Evolutionary conservation across 2,888 invertebrate species (phyloP), one percentile per base, ranked within the genome.

Genomic region (Osmoderma eremita): DNA sequence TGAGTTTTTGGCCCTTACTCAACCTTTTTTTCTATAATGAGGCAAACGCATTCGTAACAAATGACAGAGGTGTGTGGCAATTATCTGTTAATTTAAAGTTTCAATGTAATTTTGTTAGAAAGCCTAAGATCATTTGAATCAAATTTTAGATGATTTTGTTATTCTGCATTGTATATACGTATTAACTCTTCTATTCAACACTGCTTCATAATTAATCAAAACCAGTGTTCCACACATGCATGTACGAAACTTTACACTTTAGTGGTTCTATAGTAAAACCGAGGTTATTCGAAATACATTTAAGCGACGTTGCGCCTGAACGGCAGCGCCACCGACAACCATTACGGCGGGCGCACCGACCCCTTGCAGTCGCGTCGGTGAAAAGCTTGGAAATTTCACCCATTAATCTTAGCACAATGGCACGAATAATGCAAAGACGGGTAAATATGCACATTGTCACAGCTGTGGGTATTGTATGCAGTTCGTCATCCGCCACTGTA

Each of bases 391-490:
- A 45, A 61, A 61, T 61, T 61, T 67, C 65, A 56, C 65, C 69
- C 70, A 70, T 70, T 70, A 70, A 70, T 70, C 70, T 70, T 67
- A 17, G 38, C 51, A 68, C 64, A 69, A 70, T 70, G 63, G 58
- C 58, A 48, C 63, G 65, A 45, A 67, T 64, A 68, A 68, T 67
- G 67, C 69, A 51, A 61, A 65, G 62, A 51, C 67, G 54, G 63
- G 67, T 67, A 70, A 70, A 70, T 70, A 70, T 70, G 67, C 67
- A 69, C 67, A 70, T 70, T 70, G 70, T 68, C 68, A 61, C 63
- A 39, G 65, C 30, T 62, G 61, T 54, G 49, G 67, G 67, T 58
- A 70, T 70, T 70, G 68, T 69, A 61, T 64, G 62, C 63, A 67
- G 50, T 63, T 65, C 69, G 70, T 70, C 70, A 70, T 70, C 38